Conservation (phyloP, 2,113 vertebrate genomes). For the Grammomys dolichurus region DNA sequence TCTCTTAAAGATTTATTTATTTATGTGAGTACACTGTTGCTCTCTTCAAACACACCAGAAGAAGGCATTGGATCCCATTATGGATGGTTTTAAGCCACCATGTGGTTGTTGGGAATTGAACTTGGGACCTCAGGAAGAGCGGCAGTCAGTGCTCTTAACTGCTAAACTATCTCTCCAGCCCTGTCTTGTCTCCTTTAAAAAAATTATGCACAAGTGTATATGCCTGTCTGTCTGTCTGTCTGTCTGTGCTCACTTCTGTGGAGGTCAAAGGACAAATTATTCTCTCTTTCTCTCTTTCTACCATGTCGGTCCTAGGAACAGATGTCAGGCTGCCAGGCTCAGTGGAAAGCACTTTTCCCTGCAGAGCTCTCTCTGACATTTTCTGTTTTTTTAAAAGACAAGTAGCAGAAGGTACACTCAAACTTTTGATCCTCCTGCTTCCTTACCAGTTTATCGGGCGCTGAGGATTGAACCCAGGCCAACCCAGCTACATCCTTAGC, state of each 20-base stretch:
- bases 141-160: no score
- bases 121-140: no score
- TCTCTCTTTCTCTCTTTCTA: not conserved
- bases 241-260: no score
- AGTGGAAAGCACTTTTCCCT: not conserved
- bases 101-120: no score
- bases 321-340: not conserved
- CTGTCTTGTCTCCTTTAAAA: not conserved
- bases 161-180: no score
- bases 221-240: accelerated
- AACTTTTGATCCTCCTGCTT: not conserved
- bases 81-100: no score
- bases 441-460: not conserved
- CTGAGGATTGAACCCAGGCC: not conserved
- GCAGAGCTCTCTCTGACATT: not conserved
- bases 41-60: no score
- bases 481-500: not conserved
- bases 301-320: not conserved
- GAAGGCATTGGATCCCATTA: no score
- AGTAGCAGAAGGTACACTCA: not conserved
- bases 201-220: no score
- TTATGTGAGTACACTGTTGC: no score
- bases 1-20: no score
- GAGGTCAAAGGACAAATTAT: not conserved
- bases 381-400: not conserved